A percentile compares a stretch with the other conserved stretches of the same genome.
Conservation (phyloP, 2,888 invertebrate species). For the Philaethria dido region DNA sequence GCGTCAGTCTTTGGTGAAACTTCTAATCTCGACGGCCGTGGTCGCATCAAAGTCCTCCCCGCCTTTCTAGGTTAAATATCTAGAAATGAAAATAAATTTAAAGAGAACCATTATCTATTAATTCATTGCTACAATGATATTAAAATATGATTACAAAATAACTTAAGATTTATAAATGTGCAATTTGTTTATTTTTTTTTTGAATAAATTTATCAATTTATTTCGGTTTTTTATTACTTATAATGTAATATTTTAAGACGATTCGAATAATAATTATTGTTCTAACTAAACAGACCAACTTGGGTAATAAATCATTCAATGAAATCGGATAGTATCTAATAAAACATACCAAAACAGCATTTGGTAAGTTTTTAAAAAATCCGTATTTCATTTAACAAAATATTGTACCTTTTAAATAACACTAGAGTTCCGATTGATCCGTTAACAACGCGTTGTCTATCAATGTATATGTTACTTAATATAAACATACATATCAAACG, state of each 20-base stretch:
- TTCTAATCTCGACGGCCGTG: slow-evolving; percentile 63
- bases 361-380: too few relatives aligned
- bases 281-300: too few relatives aligned
- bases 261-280: neutral
- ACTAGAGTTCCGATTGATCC: too few relatives aligned
- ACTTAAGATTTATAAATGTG: neutral
- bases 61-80: slow-evolving; percentile 68
- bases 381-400: too few relatives aligned
- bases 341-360: too few relatives aligned
- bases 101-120: slow-evolving; percentile 1
- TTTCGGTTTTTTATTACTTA: slow-evolving; percentile 3
- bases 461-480: too few relatives aligned
- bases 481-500: too few relatives aligned
- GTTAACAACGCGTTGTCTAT: too few relatives aligned
- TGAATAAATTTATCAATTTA: neutral
- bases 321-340: too few relatives aligned
- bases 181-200: neutral
- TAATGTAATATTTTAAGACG: neutral
- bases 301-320: too few relatives aligned
- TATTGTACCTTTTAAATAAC: too few relatives aligned
- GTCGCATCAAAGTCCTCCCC: slow-evolving; percentile 73
- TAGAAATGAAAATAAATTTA: slow-evolving; percentile 32
- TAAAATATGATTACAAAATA: neutral
- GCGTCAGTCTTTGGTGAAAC: slow-evolving; percentile 67
- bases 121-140: neutral